A percentile compares a stretch with the other conserved stretches of the same genome.
These are phyloP conservation scores for Cataglyphis livida DNA, from an alignment of 2,888 invertebrate genomes.

Conservation along the genomic window DNA sequence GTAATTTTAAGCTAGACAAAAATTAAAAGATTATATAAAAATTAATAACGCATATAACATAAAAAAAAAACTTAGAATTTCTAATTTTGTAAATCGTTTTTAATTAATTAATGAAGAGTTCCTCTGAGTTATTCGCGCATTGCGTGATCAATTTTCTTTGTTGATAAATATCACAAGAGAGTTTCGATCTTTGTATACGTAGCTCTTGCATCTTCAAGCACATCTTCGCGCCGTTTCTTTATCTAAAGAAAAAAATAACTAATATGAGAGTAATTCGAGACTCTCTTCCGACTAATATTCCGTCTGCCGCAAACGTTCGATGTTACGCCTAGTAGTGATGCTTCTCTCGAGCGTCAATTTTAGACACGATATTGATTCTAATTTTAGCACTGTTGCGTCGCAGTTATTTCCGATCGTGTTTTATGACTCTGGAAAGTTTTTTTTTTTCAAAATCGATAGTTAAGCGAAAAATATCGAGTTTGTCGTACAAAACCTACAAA, in stretches of 20 bases:
- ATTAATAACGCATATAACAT: not conserved
- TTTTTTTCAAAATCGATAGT: slow-evolving; percentile 3
- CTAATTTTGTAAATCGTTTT: not conserved
- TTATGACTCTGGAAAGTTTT: slow-evolving; percentile 15
- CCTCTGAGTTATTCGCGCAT: not conserved
- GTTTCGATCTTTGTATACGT: not conserved
- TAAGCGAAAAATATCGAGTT: not conserved
- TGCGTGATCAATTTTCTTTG: not conserved
- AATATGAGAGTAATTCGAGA: slow-evolving; percentile 8
- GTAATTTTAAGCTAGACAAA: not conserved
- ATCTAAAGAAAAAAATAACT: slow-evolving; percentile 24
- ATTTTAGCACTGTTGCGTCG: slow-evolving; percentile 69
- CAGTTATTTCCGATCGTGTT: slow-evolving; percentile 23
- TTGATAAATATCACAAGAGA: not conserved
- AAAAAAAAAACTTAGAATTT: too few relatives aligned
- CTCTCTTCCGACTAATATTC: slow-evolving; percentile 32
- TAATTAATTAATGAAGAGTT: not conserved
- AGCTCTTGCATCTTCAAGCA: not conserved
- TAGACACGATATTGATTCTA: slow-evolving; percentile 71
- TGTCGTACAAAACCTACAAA: not conserved
- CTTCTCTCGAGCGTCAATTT: slow-evolving; percentile 65
- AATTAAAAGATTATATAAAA: too few relatives aligned
- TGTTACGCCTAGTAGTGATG: slow-evolving; percentile 43
- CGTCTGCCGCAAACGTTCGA: slow-evolving; percentile 22
- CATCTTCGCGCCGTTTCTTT: not conserved